These are phyloP conservation scores for Eleginops maclovinus DNA, from an alignment of 2,113 vertebrate species.

Conservation along the genomic window DNA sequence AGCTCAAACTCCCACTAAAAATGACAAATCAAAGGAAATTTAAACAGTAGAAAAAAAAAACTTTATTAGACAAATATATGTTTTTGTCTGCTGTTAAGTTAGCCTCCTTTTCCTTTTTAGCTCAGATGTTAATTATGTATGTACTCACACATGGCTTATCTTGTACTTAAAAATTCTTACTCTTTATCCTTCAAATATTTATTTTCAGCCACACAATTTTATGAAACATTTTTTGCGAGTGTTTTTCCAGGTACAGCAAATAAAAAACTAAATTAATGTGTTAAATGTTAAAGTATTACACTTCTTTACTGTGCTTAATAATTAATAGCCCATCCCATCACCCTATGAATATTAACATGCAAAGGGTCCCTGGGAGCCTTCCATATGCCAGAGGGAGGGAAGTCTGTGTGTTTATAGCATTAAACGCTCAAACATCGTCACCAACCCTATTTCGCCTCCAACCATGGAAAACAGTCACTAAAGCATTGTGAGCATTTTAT, in stretches of 20 bases:
- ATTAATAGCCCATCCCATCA: slow-evolving; percentile 81
- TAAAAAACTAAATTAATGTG: slow-evolving; percentile 74
- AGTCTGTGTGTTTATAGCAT: slow-evolving; percentile 82
- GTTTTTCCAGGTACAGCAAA: slow-evolving; percentile 65
- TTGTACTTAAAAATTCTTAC: slow-evolving; percentile 17
- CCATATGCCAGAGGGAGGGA: slow-evolving; percentile 78
- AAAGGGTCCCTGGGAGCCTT: slow-evolving; percentile 81
- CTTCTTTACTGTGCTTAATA: slow-evolving; percentile 82
- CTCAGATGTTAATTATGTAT: slow-evolving; percentile 51
- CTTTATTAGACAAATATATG: not conserved
- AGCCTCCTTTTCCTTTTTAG: slow-evolving; percentile 19
- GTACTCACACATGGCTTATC: slow-evolving; percentile 3
- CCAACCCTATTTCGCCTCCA: slow-evolving; percentile 78
- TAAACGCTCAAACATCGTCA: slow-evolving; percentile 80
- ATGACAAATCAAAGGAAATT: slow-evolving; percentile 6
- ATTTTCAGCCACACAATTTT: slow-evolving; percentile 37
- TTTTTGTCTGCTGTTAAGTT: not conserved
- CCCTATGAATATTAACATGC: slow-evolving; percentile 86
- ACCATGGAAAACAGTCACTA: slow-evolving; percentile 76
- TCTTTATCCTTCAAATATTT: slow-evolving; percentile 27
- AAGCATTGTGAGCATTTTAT: slow-evolving; percentile 73
- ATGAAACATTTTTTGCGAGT: slow-evolving; percentile 56
- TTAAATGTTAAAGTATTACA: slow-evolving; percentile 77
- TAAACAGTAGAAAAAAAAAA: not conserved
- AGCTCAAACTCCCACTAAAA: slow-evolving; percentile 37